Base-by-base conservation (phyloP, 2,113 vertebrate genomes). In the Amazona vittata region DNA sequence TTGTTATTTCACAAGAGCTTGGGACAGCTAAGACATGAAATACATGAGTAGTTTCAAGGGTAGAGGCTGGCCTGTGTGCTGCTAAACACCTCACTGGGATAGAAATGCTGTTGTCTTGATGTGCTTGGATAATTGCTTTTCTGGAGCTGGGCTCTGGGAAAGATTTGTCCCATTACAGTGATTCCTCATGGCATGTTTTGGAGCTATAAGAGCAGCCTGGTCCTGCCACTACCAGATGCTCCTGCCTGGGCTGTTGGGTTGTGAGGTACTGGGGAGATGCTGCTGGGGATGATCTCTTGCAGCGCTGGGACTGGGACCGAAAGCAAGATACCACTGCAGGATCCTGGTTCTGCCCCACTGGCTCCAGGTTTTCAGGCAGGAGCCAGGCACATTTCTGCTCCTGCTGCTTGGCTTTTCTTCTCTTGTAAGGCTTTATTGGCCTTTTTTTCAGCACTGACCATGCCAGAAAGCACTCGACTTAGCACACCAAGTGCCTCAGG, bases 161-260 rank as follows among this genome's bases (percentile, higher is more conserved):
- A 10, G 26, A 16, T 59, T 65, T 47, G 17, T 50, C 33, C 59
- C 2, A 0, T 59, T 57, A 1, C 1, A 17, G 29, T 0, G 2
- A 65, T 77, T 60, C 24, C 74, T 50, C 7, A 1, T 22, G 37
- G 33, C 18, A 0, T 4, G 2, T 28, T 62, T 73, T 63, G n/a
- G 37, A 83, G 41, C 15, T 24, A 5, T n/a, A 64, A 20, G 52
- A 65, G 12, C 28, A 29, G 6, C 18, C 1, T 6, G 44, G 12
- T 53, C 79, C 57, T 80, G 41, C 68, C 28, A 37, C 10, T 31
- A 29, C 19, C 52, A 14, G 29, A 3, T 79, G n/a, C 12, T 86
- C 2, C 70, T 82, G n/a, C 35, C 12, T n/a, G 14, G 39, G 29
- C 47, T 64, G 63, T 26, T 29, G 33, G 11, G 19, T 16, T 76